Base-by-base conservation (phyloP, 2,888 invertebrate species). In the Escarpia spicata region DNA sequence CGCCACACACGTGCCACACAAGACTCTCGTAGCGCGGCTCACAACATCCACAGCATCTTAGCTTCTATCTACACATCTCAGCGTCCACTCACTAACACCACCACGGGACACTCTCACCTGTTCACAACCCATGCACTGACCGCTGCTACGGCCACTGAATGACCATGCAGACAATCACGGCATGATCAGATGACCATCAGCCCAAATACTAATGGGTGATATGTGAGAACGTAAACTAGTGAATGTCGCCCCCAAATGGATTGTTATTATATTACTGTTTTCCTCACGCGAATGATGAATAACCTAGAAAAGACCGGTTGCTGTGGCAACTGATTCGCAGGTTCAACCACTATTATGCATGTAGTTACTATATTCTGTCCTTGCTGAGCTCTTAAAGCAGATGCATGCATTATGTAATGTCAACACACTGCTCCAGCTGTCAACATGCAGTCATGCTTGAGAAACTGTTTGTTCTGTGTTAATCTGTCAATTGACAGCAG, bases 91-190 rank as follows among this genome's bases (percentile, higher is more conserved):
- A 26, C 75, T 75, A 26, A 75, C 52, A 52, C n/a, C 19, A 26
- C 75, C n/a, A 26, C 26, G n/a, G 75, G 75, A 75, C 75, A 75
- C 75, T 75, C 75, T 75, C n/a, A 75, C 75, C 75, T 75, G 75
- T 26, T 26, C 75, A 15, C 75, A 75, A 26, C 75, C 75, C 75
- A 75, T 0, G 19, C 75, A 75, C n/a, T 75, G 26, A 75, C 75
- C 75, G 75, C 75, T 75, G 12, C 52, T 52, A 52, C 3, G 6
- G 19, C 75, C 75, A 75, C 75, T 4, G 19, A n/a, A 26, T 75
- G 75, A 75, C 75, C 75, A 75, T 2, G 6, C 9, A 9, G 1
- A 75, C 75, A 26, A 75, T 75, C 26, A 75, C 4, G 19, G 26
- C 75, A 75, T 75, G 75, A 75, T 75, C 75, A 75, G n/a, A 75